Evolutionary conservation across 1,140 invertebrate species (phyloP).

Genomic region (Drosophila ironensis): DNA sequence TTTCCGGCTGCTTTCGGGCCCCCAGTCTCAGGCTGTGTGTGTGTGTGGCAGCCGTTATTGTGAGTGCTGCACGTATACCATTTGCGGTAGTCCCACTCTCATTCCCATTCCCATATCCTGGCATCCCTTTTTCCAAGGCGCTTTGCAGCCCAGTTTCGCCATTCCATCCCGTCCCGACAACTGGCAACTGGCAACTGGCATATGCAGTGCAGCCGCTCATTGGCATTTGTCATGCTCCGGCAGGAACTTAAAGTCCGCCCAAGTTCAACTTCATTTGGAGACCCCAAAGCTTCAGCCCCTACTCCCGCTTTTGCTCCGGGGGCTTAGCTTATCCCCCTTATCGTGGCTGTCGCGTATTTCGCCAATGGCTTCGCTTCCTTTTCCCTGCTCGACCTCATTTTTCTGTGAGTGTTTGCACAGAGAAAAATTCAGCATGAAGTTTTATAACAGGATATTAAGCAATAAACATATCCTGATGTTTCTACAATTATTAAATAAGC

Average conservation of each 20-base stretch:
- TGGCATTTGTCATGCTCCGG: slow-evolving; percentile 44
- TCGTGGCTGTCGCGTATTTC: slow-evolving; percentile 44
- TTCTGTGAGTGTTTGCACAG: slow-evolving; percentile 1
- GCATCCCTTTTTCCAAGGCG: not conserved
- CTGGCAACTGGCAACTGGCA: slow-evolving; percentile 7
- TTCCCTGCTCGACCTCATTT: not conserved
- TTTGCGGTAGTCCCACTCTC: slow-evolving; percentile 43
- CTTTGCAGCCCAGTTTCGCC: not conserved
- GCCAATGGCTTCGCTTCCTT: slow-evolving; percentile 58
- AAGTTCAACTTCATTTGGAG: slow-evolving; percentile 39
- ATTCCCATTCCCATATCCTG: not conserved
- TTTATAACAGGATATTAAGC: no score
- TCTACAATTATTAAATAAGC: no score
- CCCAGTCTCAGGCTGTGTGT: slow-evolving; percentile 1
- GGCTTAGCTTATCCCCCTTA: slow-evolving; percentile 23
- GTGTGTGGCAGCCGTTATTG: slow-evolving; percentile 38
- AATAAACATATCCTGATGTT: no score
- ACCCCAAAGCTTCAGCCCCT: no score
- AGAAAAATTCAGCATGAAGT: not conserved
- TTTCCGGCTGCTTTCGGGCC: slow-evolving; percentile 64
- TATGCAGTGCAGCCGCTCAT: slow-evolving; percentile 28
- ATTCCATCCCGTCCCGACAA: not conserved
- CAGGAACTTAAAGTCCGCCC: slow-evolving; percentile 39
- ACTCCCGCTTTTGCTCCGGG: not conserved
- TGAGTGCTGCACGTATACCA: slow-evolving; percentile 62